Base-by-base conservation (phyloP, 2,113 vertebrate species). In the Aldabrachelys gigantea region DNA sequence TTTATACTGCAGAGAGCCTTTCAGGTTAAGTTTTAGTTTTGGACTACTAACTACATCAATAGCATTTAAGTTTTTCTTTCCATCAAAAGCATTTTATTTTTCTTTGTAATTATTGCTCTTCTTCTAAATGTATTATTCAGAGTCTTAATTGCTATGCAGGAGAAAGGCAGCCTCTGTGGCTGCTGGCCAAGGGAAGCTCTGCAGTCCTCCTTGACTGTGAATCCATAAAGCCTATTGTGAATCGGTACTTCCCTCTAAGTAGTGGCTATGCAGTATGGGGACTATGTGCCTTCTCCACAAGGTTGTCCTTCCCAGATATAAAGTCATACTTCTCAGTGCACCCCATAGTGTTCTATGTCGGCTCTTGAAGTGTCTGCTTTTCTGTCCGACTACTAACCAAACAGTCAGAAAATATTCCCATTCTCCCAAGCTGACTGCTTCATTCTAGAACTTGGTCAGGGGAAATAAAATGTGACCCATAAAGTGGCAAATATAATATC, bases 1-100 rank as follows among this genome's bases (percentile, higher is more conserved):
- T 94, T 57, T 92, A 84, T 95, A 54, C 56, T 54, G 31, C 44
- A 88, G 69, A 44, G 35, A 93, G 62, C 4, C 95, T 79, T 93
- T 85, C 80, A 50, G 88, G 79, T 92, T 93, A 91, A 96, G 91
- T 89, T 84, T 95, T 87, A 90, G 88, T 95, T 95, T 92, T 44
- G 82, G 95, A 89, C 80, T 86, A 3, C 52, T 72, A 72, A 49
- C 38, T 86, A 82, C 49, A 76, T 91, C 87, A 65, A 16, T 54
- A n/a, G 5, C 25, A 44, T 35, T n/a, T 80, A 49, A 62, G 47
- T 88, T 86, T 88, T 19, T 81, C 29, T 89, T 94, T 72, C 24
- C 24, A 22, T 88, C 95, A 91, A 29, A 47, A n/a, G 72, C 6
- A 81, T 59, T 10, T 0, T 0, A 65, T 49, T 35, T 90, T 10